A percentile compares a stretch with the other conserved stretches of the same genome.
Conservation (phyloP, 2,888 invertebrate genomes). For the Folsomia candida region DNA sequence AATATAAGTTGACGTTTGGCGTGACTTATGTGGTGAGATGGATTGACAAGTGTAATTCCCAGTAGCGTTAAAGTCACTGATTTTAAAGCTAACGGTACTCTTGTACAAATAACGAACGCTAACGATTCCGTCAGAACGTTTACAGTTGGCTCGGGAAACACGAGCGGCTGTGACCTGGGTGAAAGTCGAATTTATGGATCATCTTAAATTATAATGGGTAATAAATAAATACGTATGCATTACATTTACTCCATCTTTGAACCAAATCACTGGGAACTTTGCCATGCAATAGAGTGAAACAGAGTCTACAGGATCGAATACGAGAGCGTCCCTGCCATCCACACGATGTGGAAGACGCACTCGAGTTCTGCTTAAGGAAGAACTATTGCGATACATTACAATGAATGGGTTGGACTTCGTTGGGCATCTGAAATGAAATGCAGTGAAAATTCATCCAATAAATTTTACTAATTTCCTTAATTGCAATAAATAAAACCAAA, state of each 20-base stretch:
- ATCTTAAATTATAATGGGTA: neutral
- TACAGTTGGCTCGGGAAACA: neutral
- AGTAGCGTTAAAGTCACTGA: neutral
- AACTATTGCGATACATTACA: conserved; percentile 4
- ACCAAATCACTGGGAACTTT: conserved; percentile 4
- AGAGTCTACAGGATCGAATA: conserved; percentile 1
- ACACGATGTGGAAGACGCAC: neutral
- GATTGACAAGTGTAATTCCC: conserved; percentile 8
- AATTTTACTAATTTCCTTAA: no score
- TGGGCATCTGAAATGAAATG: neutral
- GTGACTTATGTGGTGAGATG: neutral
- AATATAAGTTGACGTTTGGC: conserved; percentile 1
- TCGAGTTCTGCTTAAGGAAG: neutral
- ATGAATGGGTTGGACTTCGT: neutral
- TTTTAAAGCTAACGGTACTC: neutral
- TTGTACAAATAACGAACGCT: neutral
- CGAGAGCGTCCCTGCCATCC: neutral
- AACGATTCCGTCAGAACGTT: neutral
- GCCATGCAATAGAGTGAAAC: conserved; percentile 3
- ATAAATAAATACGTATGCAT: neutral
- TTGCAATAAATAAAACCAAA: no score
- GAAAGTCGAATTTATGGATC: neutral
- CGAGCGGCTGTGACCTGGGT: neutral
- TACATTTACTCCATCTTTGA: conserved; percentile 10
- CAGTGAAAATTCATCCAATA: no score